Conservation (phyloP, 2,888 invertebrate species). For the Melanostoma scalare region DNA sequence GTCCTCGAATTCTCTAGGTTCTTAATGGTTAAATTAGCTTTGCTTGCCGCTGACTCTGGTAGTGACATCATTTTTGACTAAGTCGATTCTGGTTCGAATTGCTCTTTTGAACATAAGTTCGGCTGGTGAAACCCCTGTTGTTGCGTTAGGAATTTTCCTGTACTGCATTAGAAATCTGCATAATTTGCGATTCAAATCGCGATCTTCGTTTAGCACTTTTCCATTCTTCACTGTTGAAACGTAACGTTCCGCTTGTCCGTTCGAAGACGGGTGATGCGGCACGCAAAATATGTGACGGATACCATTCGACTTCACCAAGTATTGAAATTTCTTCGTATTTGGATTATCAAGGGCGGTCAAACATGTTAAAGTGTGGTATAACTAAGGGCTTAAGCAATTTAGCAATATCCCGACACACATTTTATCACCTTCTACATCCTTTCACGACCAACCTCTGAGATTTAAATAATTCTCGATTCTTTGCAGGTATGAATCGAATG, state of each 20-base stretch:
- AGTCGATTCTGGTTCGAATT: slow-evolving; percentile 20
- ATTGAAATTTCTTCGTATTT: slow-evolving; percentile 29
- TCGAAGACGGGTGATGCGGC: slow-evolving; percentile 28
- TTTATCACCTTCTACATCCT: not conserved
- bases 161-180: slow-evolving; percentile 43
- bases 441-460: not conserved
- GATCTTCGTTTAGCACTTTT: slow-evolving; percentile 5
- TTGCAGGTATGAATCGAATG: slow-evolving; percentile 1
- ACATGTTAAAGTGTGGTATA: slow-evolving; percentile 11
- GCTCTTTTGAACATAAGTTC: slow-evolving; percentile 48
- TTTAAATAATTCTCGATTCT: slow-evolving; percentile 7
- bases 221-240: slow-evolving; percentile 3
- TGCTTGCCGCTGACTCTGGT: not conserved
- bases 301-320: slow-evolving; percentile 25
- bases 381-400: slow-evolving; percentile 23
- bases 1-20: slow-evolving; percentile 21
- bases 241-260: slow-evolving; percentile 27
- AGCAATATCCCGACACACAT: slow-evolving; percentile 6
- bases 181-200: slow-evolving; percentile 25
- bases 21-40: not conserved
- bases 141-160: slow-evolving; percentile 41
- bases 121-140: slow-evolving; percentile 37
- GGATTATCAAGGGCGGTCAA: slow-evolving; percentile 27
- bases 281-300: slow-evolving; percentile 35
- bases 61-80: slow-evolving; percentile 12